These are phyloP conservation scores for Dasysyrphus albostriatus DNA, from an alignment of 2,888 invertebrate genomes.

Conservation along the genomic window DNA sequence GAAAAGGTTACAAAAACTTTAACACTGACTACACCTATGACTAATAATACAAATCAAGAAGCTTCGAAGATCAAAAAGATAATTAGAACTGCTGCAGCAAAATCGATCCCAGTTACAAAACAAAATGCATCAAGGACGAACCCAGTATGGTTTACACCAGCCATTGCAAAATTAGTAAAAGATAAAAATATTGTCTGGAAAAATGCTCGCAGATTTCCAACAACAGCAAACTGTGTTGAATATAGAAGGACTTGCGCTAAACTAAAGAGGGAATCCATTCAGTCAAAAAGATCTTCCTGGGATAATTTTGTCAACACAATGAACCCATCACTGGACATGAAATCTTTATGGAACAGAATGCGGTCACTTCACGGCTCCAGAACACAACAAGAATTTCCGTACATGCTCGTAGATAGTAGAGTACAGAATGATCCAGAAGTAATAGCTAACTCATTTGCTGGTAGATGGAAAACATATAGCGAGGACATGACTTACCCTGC, in stretches of 20 bases:
- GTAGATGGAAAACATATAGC: too few species aligned
- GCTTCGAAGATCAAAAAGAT: slow-evolving; percentile 31
- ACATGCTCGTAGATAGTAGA: too few species aligned
- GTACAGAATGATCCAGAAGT: too few species aligned
- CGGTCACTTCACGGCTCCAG: too few species aligned
- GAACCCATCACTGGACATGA: slow-evolving; percentile 14
- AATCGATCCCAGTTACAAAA: slow-evolving; percentile 9
- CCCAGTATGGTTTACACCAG: slow-evolving; percentile 6
- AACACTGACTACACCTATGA: neutral
- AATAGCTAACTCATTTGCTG: too few species aligned
- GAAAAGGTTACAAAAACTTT: neutral
- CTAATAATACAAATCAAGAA: neutral
- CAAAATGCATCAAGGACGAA: neutral
- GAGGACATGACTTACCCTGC: too few species aligned
- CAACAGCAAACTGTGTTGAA: neutral
- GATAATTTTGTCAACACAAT: slow-evolving; percentile 3
- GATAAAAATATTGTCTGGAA: slow-evolving; percentile 8
- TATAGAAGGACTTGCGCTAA: slow-evolving; percentile 7
- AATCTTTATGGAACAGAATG: slow-evolving; percentile 9
- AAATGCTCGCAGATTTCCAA: neutral
- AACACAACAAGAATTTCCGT: too few species aligned
- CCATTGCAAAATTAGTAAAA: slow-evolving; percentile 7
- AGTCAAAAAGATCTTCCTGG: neutral
- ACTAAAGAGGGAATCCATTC: slow-evolving; percentile 14
- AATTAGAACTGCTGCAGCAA: slow-evolving; percentile 27